These are phyloP conservation scores for Drosophila mayri DNA, from an alignment of 1,140 invertebrate genomes.

Conservation along the genomic window DNA sequence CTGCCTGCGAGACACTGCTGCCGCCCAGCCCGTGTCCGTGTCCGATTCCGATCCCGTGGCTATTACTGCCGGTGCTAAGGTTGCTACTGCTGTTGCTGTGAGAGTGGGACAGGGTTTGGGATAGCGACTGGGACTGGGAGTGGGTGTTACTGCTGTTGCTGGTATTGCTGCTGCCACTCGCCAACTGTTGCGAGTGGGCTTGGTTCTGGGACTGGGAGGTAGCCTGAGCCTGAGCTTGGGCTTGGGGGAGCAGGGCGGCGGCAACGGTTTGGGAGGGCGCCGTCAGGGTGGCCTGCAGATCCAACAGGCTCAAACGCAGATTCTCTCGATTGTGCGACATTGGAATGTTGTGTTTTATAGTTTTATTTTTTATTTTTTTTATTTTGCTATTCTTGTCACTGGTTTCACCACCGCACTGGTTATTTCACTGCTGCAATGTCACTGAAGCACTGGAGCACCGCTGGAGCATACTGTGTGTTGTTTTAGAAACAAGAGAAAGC, in stretches of 20 bases:
- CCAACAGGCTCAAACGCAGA: conserved; percentile 79
- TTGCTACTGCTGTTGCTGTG: conserved; percentile 35
- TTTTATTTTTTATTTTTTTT: background rate
- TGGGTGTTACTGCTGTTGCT: conserved; percentile 38
- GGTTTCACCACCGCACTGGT: conserved; percentile 24
- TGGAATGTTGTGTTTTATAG: conserved; percentile 11
- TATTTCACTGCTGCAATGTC: conserved; percentile 24
- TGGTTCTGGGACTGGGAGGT: conserved; percentile 19
- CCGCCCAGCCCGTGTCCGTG: conserved; percentile 25
- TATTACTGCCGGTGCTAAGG: conserved; percentile 28
- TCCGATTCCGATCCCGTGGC: conserved; percentile 17
- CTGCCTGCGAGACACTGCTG: conserved; percentile 77
- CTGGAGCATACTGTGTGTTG: conserved; percentile 37
- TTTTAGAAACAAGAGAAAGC: conserved; percentile 12
- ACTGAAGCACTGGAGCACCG: conserved; percentile 13
- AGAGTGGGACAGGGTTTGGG: conserved; percentile 25
- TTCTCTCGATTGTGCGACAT: conserved; percentile 83
- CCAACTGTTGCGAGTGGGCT: conserved; percentile 27
- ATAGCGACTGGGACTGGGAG: conserved; percentile 17
- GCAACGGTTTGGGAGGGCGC: conserved; percentile 71
- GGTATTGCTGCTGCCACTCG: conserved; percentile 34
- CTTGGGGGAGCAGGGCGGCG: conserved; percentile 60
- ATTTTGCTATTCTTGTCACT: conserved; percentile 22
- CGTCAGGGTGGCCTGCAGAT: conserved; percentile 76
- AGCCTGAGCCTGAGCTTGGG: conserved; percentile 16